Conservation (phyloP, 2,113 vertebrate genomes). For the Azemiops feae region DNA sequence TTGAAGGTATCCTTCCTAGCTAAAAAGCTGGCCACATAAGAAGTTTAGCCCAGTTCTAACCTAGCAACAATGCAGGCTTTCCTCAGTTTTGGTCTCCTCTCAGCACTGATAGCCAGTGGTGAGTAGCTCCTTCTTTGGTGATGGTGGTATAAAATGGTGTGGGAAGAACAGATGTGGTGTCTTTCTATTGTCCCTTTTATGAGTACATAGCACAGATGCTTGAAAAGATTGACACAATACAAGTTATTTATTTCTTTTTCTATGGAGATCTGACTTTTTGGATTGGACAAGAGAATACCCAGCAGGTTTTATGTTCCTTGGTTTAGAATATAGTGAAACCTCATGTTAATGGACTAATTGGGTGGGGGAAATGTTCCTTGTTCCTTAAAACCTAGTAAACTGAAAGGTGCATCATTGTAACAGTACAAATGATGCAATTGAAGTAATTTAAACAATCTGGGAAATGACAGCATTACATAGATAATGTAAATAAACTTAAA, state of each 20-base stretch:
- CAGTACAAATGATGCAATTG: neutral
- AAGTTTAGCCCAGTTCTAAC: neutral
- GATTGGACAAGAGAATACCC: neutral
- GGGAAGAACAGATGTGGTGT: neutral
- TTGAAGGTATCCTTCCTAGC: neutral
- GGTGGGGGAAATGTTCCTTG: neutral
- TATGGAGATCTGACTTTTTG: neutral
- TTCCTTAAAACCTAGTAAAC: neutral
- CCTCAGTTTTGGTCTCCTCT: neutral
- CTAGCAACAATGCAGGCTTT: neutral
- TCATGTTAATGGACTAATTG: neutral
- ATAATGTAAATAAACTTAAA: neutral
- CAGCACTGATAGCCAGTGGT: conserved; percentile 4
- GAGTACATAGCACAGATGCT: neutral
- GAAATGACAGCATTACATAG: neutral
- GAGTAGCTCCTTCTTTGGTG: neutral
- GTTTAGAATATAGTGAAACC: neutral
- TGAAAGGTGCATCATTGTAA: neutral
- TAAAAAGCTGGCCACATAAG: conserved; percentile 1
- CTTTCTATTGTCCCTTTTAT: neutral
- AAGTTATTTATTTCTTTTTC: neutral
- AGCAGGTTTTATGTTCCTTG: neutral
- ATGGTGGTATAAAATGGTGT: neutral
- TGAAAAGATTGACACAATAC: neutral
- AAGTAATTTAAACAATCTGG: neutral